Evolutionary conservation across 2,797 vertebrate species (phyloP), one percentile per base, ranked within the genome.

Genomic region (Chaetodon trifasciatus): DNA sequence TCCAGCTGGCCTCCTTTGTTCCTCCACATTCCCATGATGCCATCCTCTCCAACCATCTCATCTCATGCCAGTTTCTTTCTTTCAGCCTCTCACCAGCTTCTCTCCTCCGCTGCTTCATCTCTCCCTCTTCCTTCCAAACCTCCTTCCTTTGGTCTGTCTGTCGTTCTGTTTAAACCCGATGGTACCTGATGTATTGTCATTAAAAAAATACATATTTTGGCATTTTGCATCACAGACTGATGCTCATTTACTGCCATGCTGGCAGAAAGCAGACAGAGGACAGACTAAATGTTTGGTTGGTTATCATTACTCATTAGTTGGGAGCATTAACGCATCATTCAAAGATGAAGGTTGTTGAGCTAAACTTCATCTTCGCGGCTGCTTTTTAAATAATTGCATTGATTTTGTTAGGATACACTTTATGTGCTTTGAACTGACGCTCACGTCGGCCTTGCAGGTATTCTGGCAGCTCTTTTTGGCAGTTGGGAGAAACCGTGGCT

Each of bases 21-120:
- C 44, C 19, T 47, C 40, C 47, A 70, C 46, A 53, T 40, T 70
- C 72, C 65, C 65, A 60, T 62, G 15, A 62, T 67, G 58, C 28
- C 37, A 19, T 39, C 16, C 52, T 62, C 62, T 65, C 57, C 37
- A 55, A 58, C 21, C 46, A 24, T 70, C 67, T 70, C 47, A 53
- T 72, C 61, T 65, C 23, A 39, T 44, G 40, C 23, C 47, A 61
- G 40, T 61, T 61, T 47, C 67, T 52, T 23, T 65, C 52, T 39
- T 13, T 75, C 24, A 40, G 1, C 40, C 40, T 66, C 28, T 55
- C 7, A 60, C 0, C 52, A 52, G 40, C 16, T 42, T 58, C 23
- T 24, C 7, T n/a, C 37, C 3, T 7, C 52, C 63, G 56, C 5
- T 56, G 9, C 52, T 37, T 15, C 35, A 23, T 12, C 32, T 9